Conservation (phyloP, 1,140 invertebrate genomes). For the Pantala flavescens region DNA sequence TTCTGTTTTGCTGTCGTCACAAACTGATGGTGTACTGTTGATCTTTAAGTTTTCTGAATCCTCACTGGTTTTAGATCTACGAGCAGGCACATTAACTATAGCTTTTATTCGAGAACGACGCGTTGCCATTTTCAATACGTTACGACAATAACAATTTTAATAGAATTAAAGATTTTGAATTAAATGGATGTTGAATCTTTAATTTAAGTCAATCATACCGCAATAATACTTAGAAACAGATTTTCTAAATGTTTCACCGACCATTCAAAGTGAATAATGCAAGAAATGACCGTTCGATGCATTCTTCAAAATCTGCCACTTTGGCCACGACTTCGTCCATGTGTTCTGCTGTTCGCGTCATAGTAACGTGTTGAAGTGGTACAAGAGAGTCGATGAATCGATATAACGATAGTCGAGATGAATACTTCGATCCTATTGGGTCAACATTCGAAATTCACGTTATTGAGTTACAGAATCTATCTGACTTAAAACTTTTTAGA, state of each 20-base stretch:
- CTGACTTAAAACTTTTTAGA: no score
- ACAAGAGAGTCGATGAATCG: no score
- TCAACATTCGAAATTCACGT: no score
- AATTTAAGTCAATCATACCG: background rate
- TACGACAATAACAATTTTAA: no score
- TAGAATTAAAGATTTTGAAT: background rate
- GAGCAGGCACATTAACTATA: slow-evolving; percentile 35
- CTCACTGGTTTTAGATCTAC: slow-evolving; percentile 29
- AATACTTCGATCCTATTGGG: no score
- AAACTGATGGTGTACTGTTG: no score
- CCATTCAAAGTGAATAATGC: background rate
- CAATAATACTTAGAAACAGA: background rate
- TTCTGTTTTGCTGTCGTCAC: no score
- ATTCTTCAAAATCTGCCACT: background rate
- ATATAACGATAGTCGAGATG: no score
- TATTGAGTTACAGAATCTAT: no score
- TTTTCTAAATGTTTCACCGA: background rate
- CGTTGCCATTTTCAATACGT: slow-evolving; percentile 24
- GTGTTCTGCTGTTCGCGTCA: background rate
- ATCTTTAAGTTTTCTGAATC: slow-evolving; percentile 25
- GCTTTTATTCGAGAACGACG: slow-evolving; percentile 41
- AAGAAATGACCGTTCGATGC: background rate
- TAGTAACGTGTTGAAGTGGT: no score
- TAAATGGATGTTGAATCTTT: background rate
- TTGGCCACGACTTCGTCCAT: background rate